A percentile compares a stretch with the other conserved stretches of the same genome.
Evolutionary conservation across 1,140 invertebrate species (phyloP).

Genomic region (Leptopilina clavipes): DNA sequence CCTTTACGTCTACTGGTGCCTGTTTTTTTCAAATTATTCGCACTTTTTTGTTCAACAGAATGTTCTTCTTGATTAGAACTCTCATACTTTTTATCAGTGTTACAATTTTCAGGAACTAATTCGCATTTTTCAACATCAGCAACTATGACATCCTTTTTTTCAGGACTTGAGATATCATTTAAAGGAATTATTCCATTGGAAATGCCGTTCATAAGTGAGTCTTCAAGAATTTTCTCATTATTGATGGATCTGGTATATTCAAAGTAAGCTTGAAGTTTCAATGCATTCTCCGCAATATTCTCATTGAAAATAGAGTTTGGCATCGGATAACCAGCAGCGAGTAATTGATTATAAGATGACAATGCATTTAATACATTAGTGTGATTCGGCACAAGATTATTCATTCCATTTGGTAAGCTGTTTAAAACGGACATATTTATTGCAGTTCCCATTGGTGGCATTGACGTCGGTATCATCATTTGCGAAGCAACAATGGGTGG

Average conservation of each 20-base stretch:
- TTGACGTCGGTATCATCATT: neutral
- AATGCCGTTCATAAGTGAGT: neutral
- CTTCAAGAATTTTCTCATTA: neutral
- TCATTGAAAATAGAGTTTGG: conserved; percentile 18
- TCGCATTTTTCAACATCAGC: neutral
- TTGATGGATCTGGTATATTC: conserved; percentile 45
- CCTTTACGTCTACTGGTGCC: conserved; percentile 86
- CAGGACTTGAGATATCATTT: neutral
- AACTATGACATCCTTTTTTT: neutral
- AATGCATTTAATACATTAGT: conserved; percentile 9
- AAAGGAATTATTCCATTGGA: neutral
- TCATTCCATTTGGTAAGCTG: neutral
- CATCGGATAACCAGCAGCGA: conserved; percentile 44
- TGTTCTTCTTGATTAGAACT: neutral
- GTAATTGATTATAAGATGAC: conserved; percentile 49
- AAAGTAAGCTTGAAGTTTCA: conserved; percentile 36
- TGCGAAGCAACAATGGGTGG: neutral
- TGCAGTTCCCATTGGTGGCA: neutral
- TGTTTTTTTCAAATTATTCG: conserved; percentile 17
- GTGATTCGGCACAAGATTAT: neutral
- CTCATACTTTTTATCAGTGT: conserved; percentile 24
- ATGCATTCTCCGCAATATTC: neutral
- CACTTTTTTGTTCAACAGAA: neutral
- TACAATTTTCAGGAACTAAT: neutral
- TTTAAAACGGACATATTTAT: conserved; percentile 30